Evolutionary conservation across 2,888 invertebrate species (phyloP), one percentile per base, ranked within the genome.

Genomic region (Coecobrya sp.): DNA sequence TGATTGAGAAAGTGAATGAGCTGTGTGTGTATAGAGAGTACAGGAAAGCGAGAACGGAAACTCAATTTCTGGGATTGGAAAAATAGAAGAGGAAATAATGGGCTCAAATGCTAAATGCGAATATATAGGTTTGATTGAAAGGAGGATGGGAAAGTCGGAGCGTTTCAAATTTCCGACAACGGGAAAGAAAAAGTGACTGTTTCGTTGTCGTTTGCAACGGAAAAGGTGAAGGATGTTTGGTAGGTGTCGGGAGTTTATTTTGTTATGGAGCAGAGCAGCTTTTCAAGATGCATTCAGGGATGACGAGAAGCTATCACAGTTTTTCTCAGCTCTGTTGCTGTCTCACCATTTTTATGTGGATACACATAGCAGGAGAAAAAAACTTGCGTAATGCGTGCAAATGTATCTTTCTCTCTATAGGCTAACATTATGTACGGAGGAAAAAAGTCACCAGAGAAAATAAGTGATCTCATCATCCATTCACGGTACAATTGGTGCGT

Each of bases 381-480:
- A 36, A 36, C 36, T 2, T 36, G 36, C 36, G 7, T 36, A 7
- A 36, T 36, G 36, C 36, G 36, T 36, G 36, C 36, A 36, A 4
- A 36, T n/a, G n/a, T n/a, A n/a, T n/a, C n/a, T n/a, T n/a, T n/a
- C n/a, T n/a, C n/a, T n/a, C n/a, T n/a, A n/a, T n/a, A n/a, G n/a
- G n/a, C n/a, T n/a, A n/a, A n/a, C n/a, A n/a, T n/a, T n/a, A n/a
- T n/a, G 16, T 70, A 42, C 5, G 7, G 10, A 42, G 13, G 55
- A 27, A 73, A 73, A 55, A 81, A 81, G 81, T 81, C 55, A 55
- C 55, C 4, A 19, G 81, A 81, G 81, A 27, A 55, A 81, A 19
- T 81, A 81, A 13, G 55, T 55, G 81, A 81, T 81, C 55, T 30
- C 55, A 36, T 55, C 76, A 49, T 81, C 81, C 55, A 55, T 81